Evolutionary conservation across 2,797 vertebrate genomes (phyloP), one percentile per base, ranked within the genome.

Genomic region (Pampus argenteus): DNA sequence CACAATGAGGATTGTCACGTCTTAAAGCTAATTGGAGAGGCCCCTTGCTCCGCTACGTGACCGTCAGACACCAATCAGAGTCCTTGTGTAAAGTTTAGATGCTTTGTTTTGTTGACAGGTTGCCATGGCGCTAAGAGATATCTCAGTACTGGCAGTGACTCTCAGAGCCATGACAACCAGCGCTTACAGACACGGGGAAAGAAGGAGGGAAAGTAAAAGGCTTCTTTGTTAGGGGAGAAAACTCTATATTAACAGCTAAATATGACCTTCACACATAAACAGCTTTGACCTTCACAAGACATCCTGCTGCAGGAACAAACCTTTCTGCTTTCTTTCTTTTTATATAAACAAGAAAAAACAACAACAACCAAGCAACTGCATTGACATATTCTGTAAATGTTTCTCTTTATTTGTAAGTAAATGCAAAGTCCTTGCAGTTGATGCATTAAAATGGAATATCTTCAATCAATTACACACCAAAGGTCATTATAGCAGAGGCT

Each of bases 331-430:
- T 2, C 23, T 18, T 38, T 9, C 31, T 4, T 31, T 22, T 44
- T 14, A 20, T 6, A 23, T 26, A 62, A 78, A 66, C 60, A 71
- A 67, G 29, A 69, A 71, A 79, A 54, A 71, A 67, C 25, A 69
- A 71, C 77, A 54, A 56, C 65, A 81, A 78, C 58, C 71, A 75
- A 60, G 22, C 54, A 49, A 40, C 59, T 61, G 64, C 66, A 70
- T 74, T 70, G 71, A 72, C 54, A 71, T 91, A 72, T 93, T 94
- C 92, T 93, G 93, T 87, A 92, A 93, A 94, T 93, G 86, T 88
- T 91, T 88, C 49, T 88, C 86, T 93, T 95, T 94, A 94, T 94
- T 94, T 89, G 85, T 90, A 89, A 93, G 87, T 94, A 89, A 93
- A 94, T 92, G 93, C 87, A 93, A 93, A 94, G 86, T 92, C 81